Evolutionary conservation across 2,888 invertebrate species (phyloP), one percentile per base, ranked within the genome.

Genomic region (Agrotis puta): DNA sequence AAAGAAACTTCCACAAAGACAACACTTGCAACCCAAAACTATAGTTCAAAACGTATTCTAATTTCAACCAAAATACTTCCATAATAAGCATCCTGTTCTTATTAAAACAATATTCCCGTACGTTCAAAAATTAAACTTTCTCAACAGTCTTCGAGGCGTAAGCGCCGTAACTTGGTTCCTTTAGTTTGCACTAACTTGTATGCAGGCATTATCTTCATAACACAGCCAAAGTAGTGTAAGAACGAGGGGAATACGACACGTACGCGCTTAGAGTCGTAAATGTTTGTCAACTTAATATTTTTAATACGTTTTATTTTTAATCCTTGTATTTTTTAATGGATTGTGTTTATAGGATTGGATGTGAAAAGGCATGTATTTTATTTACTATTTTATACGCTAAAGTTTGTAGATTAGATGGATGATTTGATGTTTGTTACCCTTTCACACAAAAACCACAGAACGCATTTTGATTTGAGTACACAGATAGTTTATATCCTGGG

Each of bases 131-230:
- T 85, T 82, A 83, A 88, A 88, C 72, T 88, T 82, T 72, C 74
- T 74, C 79, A 81, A 86, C 84, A n/a, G 3, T 89, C 86, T 88
- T 86, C 81, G 74, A 61, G 83, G 72, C 83, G 82, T 79, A 81
- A 77, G 81, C 76, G 70, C 74, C 53, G 59, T 71, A 87, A 89
- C 83, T 88, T 86, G 76, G 77, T 85, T 85, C 86, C 86, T 88
- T 85, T 87, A 89, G 89, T 90, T 90, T 88, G 82, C 84, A 74
- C 81, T 79, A 88, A 89, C 85, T 91, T 91, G 78, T 74, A 75
- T 81, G 85, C 85, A 79, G 82, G 82, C 83, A 88, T 91, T 90
- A 91, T 91, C 88, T 89, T 80, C 77, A 84, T 84, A 82, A 85
- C 82, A 83, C 89, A 89, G 88, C 79, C 84, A 77, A 74, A 77